Evolutionary conservation across 2,888 invertebrate species (phyloP).

Genomic region (Aspidiotus destructor): DNA sequence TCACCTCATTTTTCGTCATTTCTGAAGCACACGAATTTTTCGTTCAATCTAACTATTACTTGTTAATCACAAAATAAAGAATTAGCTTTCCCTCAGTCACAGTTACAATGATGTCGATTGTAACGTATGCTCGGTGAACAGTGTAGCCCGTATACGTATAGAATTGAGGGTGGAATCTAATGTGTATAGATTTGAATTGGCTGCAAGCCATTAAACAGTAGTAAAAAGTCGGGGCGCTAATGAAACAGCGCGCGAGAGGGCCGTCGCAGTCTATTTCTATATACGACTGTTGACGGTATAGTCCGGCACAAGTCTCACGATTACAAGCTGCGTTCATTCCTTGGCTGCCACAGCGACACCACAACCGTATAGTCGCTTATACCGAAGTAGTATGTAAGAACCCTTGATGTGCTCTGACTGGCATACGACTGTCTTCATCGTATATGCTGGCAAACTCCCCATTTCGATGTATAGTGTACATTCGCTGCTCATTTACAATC

Average conservation of each 20-base stretch:
- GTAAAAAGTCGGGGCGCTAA: conserved; percentile 27
- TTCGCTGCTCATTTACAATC: conserved; percentile 5
- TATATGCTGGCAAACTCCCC: conserved; percentile 23
- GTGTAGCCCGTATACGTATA: not conserved
- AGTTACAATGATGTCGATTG: conserved; percentile 3
- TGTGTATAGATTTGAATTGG: conserved; percentile 27
- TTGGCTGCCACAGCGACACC: not conserved
- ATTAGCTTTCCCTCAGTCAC: too few relatives aligned
- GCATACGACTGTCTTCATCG: conserved; percentile 20
- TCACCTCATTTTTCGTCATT: too few relatives aligned
- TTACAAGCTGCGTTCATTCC: conserved; percentile 1
- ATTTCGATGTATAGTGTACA: conserved; percentile 17
- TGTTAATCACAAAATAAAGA: too few relatives aligned
- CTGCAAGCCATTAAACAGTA: conserved; percentile 21
- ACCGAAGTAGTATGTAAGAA: not conserved
- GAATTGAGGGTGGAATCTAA: conserved; percentile 25
- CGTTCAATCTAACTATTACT: too few relatives aligned
- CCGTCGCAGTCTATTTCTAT: conserved; percentile 25
- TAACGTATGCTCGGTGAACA: not conserved
- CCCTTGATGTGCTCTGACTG: not conserved
- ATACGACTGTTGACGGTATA: conserved; percentile 4
- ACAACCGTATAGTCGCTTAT: not conserved
- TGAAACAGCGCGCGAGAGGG: conserved; percentile 13
- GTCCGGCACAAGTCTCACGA: conserved; percentile 26
- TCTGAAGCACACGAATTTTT: too few relatives aligned